A percentile compares a stretch with the other conserved stretches of the same genome.
Evolutionary conservation across 2,888 invertebrate genomes (phyloP).

Genomic region (Hipparchia semele): DNA sequence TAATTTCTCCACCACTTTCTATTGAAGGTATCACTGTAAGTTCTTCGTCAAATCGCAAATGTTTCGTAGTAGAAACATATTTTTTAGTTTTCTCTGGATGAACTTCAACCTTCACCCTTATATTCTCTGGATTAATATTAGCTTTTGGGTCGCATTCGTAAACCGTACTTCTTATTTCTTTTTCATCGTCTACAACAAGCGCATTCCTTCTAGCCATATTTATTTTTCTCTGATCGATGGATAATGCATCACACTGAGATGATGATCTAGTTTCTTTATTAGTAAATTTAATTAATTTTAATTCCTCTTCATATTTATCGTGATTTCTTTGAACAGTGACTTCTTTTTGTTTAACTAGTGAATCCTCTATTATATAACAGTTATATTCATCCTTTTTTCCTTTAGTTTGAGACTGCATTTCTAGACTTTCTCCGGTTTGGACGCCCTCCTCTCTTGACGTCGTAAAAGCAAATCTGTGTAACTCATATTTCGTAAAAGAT

Average conservation of each 20-base stretch:
- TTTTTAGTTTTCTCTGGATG: constrained; percentile 31
- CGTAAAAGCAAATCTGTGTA: constrained; percentile 50
- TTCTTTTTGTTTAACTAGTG: background rate
- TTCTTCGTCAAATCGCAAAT: constrained; percentile 63
- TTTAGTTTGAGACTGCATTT: constrained; percentile 44
- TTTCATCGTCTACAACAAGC: constrained; percentile 44
- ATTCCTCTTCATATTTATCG: constrained; percentile 48
- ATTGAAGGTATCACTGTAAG: constrained; percentile 49
- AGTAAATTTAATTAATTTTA: constrained; percentile 57
- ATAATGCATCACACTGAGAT: constrained; percentile 30
- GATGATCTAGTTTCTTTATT: constrained; percentile 48
- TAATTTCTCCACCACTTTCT: constrained; percentile 37
- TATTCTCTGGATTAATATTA: background rate
- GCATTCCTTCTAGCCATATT: constrained; percentile 23
- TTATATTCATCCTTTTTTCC: constrained; percentile 5
- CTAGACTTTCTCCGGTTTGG: constrained; percentile 67
- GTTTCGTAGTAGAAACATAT: constrained; percentile 43
- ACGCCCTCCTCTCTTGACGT: constrained; percentile 49
- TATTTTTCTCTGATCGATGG: background rate
- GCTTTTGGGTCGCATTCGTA: constrained; percentile 45
- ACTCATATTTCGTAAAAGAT: constrained; percentile 62
- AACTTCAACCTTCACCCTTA: constrained; percentile 32
- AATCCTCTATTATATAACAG: background rate
- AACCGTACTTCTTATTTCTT: constrained; percentile 50
- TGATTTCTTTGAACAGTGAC: background rate